phyloP scores from a whole-genome alignment of 2,888 invertebrate species.

The Cancer borealis region DNA sequence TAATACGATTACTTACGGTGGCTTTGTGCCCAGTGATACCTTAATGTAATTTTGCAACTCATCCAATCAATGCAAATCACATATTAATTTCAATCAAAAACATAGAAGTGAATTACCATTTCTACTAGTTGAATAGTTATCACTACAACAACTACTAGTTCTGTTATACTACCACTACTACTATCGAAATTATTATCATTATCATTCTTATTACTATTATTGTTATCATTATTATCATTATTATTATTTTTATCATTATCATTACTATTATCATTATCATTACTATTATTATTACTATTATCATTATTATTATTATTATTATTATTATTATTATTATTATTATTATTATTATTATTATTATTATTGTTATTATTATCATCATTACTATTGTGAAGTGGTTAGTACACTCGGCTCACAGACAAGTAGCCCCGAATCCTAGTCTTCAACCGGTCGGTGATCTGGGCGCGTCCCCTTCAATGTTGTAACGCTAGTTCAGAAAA shows the following conservation, averaged over 20 bases:
- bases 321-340: background rate
- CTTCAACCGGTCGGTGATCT: no score
- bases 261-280: background rate
- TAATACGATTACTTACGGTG: background rate
- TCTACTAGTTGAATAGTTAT: background rate
- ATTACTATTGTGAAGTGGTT: background rate
- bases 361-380: background rate
- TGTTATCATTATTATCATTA: background rate
- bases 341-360: background rate
- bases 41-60: background rate
- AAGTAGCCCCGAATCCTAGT: no score
- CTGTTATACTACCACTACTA: background rate
- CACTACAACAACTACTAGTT: background rate
- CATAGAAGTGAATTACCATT: background rate
- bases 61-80: conserved; percentile 27
- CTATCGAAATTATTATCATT: background rate
- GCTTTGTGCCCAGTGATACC: conserved; percentile 14
- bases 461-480: no score
- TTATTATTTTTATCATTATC: background rate
- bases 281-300: background rate
- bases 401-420: no score
- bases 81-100: background rate
- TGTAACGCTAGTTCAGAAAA: no score
- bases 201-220: background rate
- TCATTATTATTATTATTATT: background rate